These are phyloP conservation scores for Xestobium rufovillosum DNA, from an alignment of 2,888 invertebrate genomes.

Conservation along the genomic window DNA sequence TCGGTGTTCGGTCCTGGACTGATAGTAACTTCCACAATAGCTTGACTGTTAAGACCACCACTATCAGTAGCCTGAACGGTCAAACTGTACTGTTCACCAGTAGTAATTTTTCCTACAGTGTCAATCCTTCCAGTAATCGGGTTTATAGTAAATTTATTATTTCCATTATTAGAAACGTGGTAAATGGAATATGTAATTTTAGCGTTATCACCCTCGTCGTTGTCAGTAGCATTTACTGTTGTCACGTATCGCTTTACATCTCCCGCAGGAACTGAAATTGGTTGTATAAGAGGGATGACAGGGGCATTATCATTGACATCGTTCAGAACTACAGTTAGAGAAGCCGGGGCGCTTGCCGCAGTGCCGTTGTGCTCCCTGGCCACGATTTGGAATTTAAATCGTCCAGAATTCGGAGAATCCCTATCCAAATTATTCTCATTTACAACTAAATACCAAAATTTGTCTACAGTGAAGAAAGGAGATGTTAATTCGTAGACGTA, in stretches of 20 bases:
- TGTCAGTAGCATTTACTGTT: conserved; percentile 66
- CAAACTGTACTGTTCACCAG: conserved; percentile 84
- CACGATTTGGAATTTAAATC: conserved; percentile 81
- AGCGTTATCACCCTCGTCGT: conserved; percentile 80
- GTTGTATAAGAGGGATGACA: conserved; percentile 68
- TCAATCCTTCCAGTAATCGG: conserved; percentile 66
- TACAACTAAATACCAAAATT: conserved; percentile 65
- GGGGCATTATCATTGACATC: conserved; percentile 88
- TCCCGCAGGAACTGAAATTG: conserved; percentile 62
- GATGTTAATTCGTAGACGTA: conserved; percentile 82
- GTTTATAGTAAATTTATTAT: conserved; percentile 78
- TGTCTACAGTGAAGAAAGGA: conserved; percentile 70
- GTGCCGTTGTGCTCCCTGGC: conserved; percentile 71
- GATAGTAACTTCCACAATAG: conserved; percentile 77
- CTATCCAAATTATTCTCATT: conserved; percentile 78
- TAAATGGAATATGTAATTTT: conserved; percentile 76
- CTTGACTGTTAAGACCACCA: conserved; percentile 73
- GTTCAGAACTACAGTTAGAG: conserved; percentile 65
- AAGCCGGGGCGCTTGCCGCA: conserved; percentile 77
- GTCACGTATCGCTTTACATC: conserved; percentile 36
- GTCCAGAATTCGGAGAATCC: conserved; percentile 77
- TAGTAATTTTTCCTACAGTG: conserved; percentile 70
- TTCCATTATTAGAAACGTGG: conserved; percentile 86
- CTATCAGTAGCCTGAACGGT: conserved; percentile 78
- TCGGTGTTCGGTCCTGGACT: conserved; percentile 76